phyloP scores from a whole-genome alignment of 2,888 invertebrate species.

The Diarsia rubi region DNA sequence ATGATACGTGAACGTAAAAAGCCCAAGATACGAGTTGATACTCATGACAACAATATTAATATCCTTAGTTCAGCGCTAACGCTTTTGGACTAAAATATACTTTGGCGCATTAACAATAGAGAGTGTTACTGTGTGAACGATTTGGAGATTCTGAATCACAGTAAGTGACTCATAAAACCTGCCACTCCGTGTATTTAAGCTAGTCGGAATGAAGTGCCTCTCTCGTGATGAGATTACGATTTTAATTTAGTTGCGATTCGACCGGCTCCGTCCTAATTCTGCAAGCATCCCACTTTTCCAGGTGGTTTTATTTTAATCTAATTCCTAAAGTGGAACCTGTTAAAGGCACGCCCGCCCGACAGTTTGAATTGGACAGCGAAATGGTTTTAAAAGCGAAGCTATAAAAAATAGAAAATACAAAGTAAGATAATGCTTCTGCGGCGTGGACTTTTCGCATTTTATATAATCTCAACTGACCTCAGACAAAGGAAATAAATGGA shows the following conservation, averaged over 20 bases:
- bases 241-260: conserved; percentile 51
- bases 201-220: conserved; percentile 57
- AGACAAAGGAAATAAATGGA: conserved; percentile 46
- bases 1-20: conserved; percentile 60
- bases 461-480: conserved; percentile 23
- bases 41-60: conserved; percentile 67
- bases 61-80: conserved; percentile 47
- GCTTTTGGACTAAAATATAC: conserved; percentile 55
- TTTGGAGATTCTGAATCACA: conserved; percentile 63
- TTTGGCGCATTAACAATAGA: conserved; percentile 54
- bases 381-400: conserved; percentile 57
- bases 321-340: conserved; percentile 51
- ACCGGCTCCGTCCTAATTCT: conserved; percentile 55
- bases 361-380: conserved; percentile 59
- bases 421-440: conserved; percentile 38
- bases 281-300: conserved; percentile 46
- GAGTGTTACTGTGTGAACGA: conserved; percentile 43
- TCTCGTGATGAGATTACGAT: conserved; percentile 62
- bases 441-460: conserved; percentile 35
- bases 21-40: conserved; percentile 57
- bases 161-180: conserved; percentile 65
- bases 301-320: conserved; percentile 58
- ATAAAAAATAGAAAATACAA: conserved; percentile 52
- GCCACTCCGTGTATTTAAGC: conserved; percentile 58
- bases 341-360: conserved; percentile 49